A percentile compares a stretch with the other conserved stretches of the same genome.
These are phyloP conservation scores for Synaphobranchus kaupii DNA, from an alignment of 2,797 vertebrate genomes.

Conservation along the genomic window DNA sequence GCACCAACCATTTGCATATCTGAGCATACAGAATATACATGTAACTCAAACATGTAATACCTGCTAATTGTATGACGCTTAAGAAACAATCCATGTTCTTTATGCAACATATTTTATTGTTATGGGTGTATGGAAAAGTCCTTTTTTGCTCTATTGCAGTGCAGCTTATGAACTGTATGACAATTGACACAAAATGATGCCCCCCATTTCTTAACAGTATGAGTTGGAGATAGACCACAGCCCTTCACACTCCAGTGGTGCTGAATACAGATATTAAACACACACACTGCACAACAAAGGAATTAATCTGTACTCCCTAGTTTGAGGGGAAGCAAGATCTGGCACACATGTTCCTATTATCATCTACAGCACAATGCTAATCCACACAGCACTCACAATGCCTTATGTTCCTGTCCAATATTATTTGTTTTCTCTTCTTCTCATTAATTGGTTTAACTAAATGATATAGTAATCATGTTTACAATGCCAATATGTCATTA, in stretches of 20 bases:
- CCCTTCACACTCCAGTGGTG: constrained; percentile 59
- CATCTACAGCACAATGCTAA: background rate
- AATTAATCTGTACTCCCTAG: constrained; percentile 66
- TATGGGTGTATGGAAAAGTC: background rate
- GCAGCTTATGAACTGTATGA: constrained; percentile 32
- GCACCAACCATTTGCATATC: constrained; percentile 58
- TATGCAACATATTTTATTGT: background rate
- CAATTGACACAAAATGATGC: constrained; percentile 32
- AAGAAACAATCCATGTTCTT: background rate
- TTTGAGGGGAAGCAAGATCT: constrained; percentile 58
- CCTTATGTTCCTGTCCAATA: background rate
- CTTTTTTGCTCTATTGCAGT: constrained; percentile 15
- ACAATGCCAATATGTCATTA: background rate
- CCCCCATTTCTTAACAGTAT: constrained; percentile 33
- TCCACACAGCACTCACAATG: background rate
- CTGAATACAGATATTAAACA: constrained; percentile 70
- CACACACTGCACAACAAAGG: constrained; percentile 72
- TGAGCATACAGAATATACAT: background rate
- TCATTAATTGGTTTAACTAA: constrained; percentile 8
- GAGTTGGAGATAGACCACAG: constrained; percentile 57
- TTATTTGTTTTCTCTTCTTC: constrained; percentile 10
- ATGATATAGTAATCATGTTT: background rate
- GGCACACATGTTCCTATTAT: constrained; percentile 60
- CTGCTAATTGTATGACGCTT: background rate
- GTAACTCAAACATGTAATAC: background rate